Percentiles rank a stretch among this genome's conserved stretches.
These are phyloP conservation scores for Zonotrichia albicollis DNA, from an alignment of 2,797 vertebrate species.

Conservation along the genomic window DNA sequence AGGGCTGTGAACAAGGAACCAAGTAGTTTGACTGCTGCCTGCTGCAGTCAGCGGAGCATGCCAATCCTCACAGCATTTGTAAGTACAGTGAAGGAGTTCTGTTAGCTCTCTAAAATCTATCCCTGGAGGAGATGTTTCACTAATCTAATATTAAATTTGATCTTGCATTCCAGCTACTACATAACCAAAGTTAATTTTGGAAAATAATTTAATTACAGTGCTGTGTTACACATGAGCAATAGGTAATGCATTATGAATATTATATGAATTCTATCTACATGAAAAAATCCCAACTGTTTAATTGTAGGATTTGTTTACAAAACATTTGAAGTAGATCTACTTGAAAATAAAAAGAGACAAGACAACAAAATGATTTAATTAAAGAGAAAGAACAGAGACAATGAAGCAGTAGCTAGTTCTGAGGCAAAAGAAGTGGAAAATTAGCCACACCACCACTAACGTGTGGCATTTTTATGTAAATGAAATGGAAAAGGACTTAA, in stretches of 20 bases:
- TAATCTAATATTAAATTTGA: slow-evolving; percentile 65
- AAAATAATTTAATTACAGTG: slow-evolving; percentile 71
- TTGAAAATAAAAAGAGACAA: not conserved
- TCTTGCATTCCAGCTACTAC: slow-evolving; percentile 61
- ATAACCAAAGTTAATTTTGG: slow-evolving; percentile 61
- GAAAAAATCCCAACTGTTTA: not conserved
- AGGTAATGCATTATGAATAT: slow-evolving; percentile 55
- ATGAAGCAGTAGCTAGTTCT: not conserved
- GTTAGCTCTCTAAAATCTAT: slow-evolving; percentile 2
- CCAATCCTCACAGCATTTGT: not conserved
- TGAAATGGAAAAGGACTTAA: not conserved
- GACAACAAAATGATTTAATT: not conserved
- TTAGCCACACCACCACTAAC: not conserved
- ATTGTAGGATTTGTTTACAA: slow-evolving; percentile 46
- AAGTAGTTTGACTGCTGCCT: not conserved
- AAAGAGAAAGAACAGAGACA: not conserved
- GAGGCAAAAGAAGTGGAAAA: not conserved
- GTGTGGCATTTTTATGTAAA: not conserved
- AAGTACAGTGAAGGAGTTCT: not conserved
- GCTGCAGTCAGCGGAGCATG: not conserved
- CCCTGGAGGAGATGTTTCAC: slow-evolving; percentile 41
- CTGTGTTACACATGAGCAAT: slow-evolving; percentile 18
- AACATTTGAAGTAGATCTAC: not conserved
- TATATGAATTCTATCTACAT: slow-evolving; percentile 29
- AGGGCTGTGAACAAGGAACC: not conserved